These are phyloP conservation scores for Mobula birostris DNA, from an alignment of 2,113 vertebrate species.

Conservation along the genomic window DNA sequence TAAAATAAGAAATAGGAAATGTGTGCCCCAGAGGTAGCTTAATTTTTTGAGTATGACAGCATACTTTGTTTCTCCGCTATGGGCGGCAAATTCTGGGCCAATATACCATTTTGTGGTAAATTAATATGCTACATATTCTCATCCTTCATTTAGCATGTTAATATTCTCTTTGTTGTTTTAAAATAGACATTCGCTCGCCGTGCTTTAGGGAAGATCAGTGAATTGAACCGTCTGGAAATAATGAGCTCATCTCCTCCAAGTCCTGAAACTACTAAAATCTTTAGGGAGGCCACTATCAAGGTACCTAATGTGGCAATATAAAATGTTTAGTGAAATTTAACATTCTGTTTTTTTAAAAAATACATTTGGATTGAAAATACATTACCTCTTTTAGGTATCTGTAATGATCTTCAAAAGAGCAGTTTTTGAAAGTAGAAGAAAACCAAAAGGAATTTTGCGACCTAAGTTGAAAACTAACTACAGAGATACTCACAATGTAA, in stretches of 20 bases:
- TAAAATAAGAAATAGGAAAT: too few relatives aligned
- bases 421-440: conserved; percentile 71
- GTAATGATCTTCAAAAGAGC: conserved; percentile 82
- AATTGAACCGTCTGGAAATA: conserved; percentile 68
- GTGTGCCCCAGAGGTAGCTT: too few relatives aligned
- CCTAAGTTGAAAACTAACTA: conserved; percentile 57
- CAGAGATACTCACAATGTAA: conserved; percentile 66
- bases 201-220: conserved; percentile 75
- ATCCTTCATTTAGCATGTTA: neutral
- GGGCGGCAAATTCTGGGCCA: too few relatives aligned
- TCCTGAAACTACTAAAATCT: conserved; percentile 58
- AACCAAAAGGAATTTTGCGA: conserved; percentile 52
- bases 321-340: neutral
- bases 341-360: neutral
- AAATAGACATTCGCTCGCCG: conserved; percentile 78
- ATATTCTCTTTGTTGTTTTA: conserved; percentile 37
- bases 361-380: neutral
- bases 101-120: neutral
- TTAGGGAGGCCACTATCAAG: conserved; percentile 79
- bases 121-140: neutral
- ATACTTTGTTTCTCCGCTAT: too few relatives aligned
- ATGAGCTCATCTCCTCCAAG: conserved; percentile 49
- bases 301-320: conserved; percentile 50
- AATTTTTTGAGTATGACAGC: too few relatives aligned
- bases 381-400: conserved; percentile 63